Conservation (phyloP, 2,888 invertebrate species). For the Leucophenga maculata region DNA sequence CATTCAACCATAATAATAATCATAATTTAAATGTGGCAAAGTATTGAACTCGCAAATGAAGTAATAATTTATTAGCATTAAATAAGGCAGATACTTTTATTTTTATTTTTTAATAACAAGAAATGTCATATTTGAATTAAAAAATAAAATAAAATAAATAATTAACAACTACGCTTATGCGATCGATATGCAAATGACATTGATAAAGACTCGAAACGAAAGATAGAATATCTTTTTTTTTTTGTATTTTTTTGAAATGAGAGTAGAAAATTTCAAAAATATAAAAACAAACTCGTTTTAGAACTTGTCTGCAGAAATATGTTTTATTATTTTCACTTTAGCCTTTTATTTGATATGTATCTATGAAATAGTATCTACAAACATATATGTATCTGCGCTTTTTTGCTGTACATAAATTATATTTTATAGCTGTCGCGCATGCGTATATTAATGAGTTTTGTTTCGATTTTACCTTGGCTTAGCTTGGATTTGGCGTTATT, state of each 20-base stretch:
- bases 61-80: not conserved
- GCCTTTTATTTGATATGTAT: too few species aligned
- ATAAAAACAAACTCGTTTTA: not conserved
- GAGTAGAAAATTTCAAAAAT: not conserved
- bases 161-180: slow-evolving; percentile 45
- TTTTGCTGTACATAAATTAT: slow-evolving; percentile 58
- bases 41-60: slow-evolving; percentile 37
- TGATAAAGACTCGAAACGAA: slow-evolving; percentile 42
- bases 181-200: slow-evolving; percentile 61
- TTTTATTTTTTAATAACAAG: slow-evolving; percentile 8
- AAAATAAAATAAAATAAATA: too few species aligned
- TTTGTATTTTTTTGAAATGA: not conserved
- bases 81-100: not conserved
- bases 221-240: slow-evolving; percentile 16
- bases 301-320: slow-evolving; percentile 10
- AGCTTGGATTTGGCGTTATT: not conserved
- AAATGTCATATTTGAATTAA: slow-evolving; percentile 8
- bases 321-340: slow-evolving; percentile 17
- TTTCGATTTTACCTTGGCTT: not conserved
- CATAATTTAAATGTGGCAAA: slow-evolving; percentile 28
- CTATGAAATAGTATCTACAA: not conserved
- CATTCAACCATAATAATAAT: slow-evolving; percentile 50
- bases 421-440: slow-evolving; percentile 57
- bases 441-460: slow-evolving; percentile 39
- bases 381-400: too few species aligned